phyloP scores from a whole-genome alignment of 2,113 vertebrate genomes.

The Etheostoma cragini region DNA sequence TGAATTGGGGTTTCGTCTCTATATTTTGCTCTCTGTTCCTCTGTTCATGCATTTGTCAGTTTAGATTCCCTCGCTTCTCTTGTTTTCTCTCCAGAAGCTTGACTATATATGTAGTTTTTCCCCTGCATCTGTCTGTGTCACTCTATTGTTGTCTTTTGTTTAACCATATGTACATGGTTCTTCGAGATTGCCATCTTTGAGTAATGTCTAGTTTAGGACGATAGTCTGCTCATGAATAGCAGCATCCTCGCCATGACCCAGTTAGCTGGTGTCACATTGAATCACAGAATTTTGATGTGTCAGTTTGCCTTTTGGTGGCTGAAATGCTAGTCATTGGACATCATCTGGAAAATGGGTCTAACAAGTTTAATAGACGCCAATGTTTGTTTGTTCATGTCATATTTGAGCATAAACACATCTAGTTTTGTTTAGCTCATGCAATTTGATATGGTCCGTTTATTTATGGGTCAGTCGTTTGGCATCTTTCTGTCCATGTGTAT shows the following conservation, averaged over 20 bases:
- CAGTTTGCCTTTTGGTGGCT: conserved; percentile 43
- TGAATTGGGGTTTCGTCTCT: not conserved
- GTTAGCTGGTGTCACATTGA: not conserved
- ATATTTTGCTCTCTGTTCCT: conserved; percentile 18
- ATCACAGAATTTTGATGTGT: conserved; percentile 44
- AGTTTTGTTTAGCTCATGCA: conserved; percentile 41
- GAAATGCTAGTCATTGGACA: conserved; percentile 15
- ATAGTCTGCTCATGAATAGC: conserved; percentile 32
- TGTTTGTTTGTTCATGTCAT: conserved; percentile 36
- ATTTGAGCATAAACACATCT: conserved; percentile 45
- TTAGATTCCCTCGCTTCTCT: conserved; percentile 3
- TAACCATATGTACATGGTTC: conserved; percentile 18
- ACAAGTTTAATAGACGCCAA: not conserved
- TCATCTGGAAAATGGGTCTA: conserved; percentile 39
- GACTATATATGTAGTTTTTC: not conserved
- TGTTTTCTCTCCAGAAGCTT: conserved; percentile 2
- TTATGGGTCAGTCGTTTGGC: conserved; percentile 30
- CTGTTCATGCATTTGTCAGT: conserved; percentile 9
- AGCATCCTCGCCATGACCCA: conserved; percentile 6
- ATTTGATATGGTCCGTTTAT: conserved; percentile 26
- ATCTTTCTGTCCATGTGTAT: conserved; percentile 23
- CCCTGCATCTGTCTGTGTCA: not conserved
- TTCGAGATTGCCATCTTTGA: conserved; percentile 21
- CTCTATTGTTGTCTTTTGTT: conserved; percentile 14
- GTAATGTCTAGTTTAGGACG: conserved; percentile 30